Evolutionary conservation across 2,113 vertebrate species (phyloP), one percentile per base, ranked within the genome.

Genomic region (Sterrhoptilus dennistouni): DNA sequence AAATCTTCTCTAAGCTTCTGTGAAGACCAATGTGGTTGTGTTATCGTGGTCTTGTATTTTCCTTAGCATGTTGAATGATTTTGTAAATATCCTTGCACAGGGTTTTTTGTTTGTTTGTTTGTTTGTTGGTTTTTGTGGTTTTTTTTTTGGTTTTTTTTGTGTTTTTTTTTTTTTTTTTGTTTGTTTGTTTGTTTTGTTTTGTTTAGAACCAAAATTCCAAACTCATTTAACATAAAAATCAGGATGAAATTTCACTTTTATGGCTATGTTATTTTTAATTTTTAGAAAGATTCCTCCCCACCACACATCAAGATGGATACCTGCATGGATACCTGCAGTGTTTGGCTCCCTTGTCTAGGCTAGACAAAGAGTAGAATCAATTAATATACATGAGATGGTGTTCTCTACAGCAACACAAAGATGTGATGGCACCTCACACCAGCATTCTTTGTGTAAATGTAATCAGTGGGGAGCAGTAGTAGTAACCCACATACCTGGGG

Each of bases 281-380:
- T 83, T 91, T 78, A 47, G 45, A 44, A 72, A 36, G 29, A 50
- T 63, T 77, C 1, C 2, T 33, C 3, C 7, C 6, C 5, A 14
- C 3, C 23, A 60, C 16, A 12, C 29, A 33, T n/a, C 25, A 71
- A 68, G 56, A 57, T 25, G 5, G 18, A 19, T 24, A 28, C 6
- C 52, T 66, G 3, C 2, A 16, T 11, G 8, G 20, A 28, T 28
- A 44, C 0, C 0, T 50, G 33, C 11, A 47, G 28, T 38, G 23
- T 29, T 50, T 57, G 52, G 4, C 27, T 82, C 36, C 27, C 17
- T 95, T 2, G 0, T 57, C 40, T 31, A 64, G 27, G 16, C 17
- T 59, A 22, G 54, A n/a, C 14, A 77, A 83, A 17, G 47, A 53
- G 7, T 21, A 81, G 29, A 59, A 83, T 19, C 14, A 57, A 45